Base-by-base conservation (phyloP, 2,888 invertebrate genomes). In the Cantharis flavilabris region DNA sequence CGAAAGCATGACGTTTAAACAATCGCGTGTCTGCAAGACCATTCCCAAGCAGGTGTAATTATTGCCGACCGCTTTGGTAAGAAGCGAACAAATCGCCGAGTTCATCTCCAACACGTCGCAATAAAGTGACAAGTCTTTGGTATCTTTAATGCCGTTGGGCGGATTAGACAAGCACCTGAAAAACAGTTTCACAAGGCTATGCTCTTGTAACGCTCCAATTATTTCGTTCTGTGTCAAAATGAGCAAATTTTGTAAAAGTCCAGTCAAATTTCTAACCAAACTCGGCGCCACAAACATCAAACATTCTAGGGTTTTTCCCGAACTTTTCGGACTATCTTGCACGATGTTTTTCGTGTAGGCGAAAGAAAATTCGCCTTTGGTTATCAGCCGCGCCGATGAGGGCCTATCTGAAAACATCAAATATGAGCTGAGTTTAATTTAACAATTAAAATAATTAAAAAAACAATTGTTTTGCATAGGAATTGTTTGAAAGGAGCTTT, bases 21-120 rank as follows among this genome's bases (percentile, higher is more conserved):
- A 89, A 77, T 91, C 90, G 16, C 88, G 85, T 0, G 90, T 89
- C 81, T 90, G 89, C 49, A 88, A 83, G 63, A 90, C 84, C 11
- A 88, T 87, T 3, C 86, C 85, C 33, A 88, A 84, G 80, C 89
- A 89, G 63, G 84, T 86, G 9, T 84, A 80, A 82, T 88, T 89
- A 30, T 86, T 82, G 23, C 84, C 83, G 7, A 89, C 86, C 63
- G 89, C 86, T 80, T 87, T 88, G 1, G 86, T 88, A 63, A 91
- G 83, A 18, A 90, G 83, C 18, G 85, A 84, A 79, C 90, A 90
- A 63, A 91, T 85, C 28, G 86, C 85, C 1, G 88, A 85, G 80
- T 90, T 89, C 90, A 91, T 90, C 84, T 90, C 89, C 71, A 91
- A 79, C 74, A 90, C 84, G 64, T 90, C 90, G 75, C 88, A 87